Base-by-base conservation (phyloP, 2,888 invertebrate genomes). In the Rhagonycha fulva region DNA sequence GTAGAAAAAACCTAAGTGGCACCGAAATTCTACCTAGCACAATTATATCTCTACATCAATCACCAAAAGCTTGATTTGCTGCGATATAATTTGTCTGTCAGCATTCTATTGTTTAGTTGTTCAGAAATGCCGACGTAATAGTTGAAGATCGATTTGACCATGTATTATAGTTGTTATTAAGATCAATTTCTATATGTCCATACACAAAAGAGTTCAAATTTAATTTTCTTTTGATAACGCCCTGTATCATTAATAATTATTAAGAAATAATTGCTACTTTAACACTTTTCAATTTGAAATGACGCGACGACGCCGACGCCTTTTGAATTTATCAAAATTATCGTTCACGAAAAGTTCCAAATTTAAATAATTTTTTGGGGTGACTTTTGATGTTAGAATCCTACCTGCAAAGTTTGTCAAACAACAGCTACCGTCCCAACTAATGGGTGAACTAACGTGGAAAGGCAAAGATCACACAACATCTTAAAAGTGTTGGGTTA, bases 71-170 rank as follows among this genome's bases (percentile, higher is more conserved):
- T 70, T 72, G 72, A 78, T 76, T 69, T 76, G 73, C 73, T 72
- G 69, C 70, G 71, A 76, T 76, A 76, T 76, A 78, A 79, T 79
- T 79, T 79, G 75, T 78, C 75, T 78, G 78, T 76, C 79, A 78
- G 76, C 72, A 67, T 75, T 75, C 70, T 76, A 76, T 79, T 79
- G 78, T 79, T 79, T 79, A 70, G 70, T 76, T 61, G 71, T 26
- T 71, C 73, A 71, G 69, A 75, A 62, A 70, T 72, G 71, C 70
- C 71, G 71, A 74, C 68, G n/a, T 66, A 66, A 66, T 66, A 66
- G 63, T 66, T 66, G 63, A 26, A 66, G 63, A 66, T 24, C 23
- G 63, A 66, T 66, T 24, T 24, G 26, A 24, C 63, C 26, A 24
- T 23, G 63, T 66, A 66, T 66, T 66, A 66, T 66, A 66, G 63